Conservation (phyloP, 2,888 invertebrate species). For the Sclerodermus sp. region DNA sequence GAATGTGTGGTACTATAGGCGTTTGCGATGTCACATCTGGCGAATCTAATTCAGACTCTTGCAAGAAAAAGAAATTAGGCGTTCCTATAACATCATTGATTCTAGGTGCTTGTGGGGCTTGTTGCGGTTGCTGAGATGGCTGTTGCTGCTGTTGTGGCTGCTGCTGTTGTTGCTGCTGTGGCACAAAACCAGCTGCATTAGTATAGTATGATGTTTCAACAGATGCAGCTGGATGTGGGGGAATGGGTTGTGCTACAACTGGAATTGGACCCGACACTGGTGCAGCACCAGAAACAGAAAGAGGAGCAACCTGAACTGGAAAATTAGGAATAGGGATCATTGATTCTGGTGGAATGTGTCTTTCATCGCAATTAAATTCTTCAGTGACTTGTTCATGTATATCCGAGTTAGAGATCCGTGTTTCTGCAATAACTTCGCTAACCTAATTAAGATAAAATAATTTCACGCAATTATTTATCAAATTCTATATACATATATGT, state of each 20-base stretch:
- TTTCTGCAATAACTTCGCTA: constrained; percentile 53
- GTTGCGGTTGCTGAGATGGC: constrained; percentile 51
- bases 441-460: constrained; percentile 20
- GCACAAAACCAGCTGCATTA: constrained; percentile 60
- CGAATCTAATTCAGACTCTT: constrained; percentile 87
- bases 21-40: constrained; percentile 63
- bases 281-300: constrained; percentile 43
- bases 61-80: constrained; percentile 80
- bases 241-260: constrained; percentile 50
- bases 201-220: constrained; percentile 52
- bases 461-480: neutral
- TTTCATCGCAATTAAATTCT: constrained; percentile 46
- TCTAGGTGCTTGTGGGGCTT: constrained; percentile 64
- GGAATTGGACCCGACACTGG: constrained; percentile 48
- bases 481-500: neutral
- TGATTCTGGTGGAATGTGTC: constrained; percentile 53
- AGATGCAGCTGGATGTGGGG: constrained; percentile 44
- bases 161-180: constrained; percentile 47
- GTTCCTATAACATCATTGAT: constrained; percentile 74
- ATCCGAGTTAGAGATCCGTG: constrained; percentile 56
- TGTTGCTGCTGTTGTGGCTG: constrained; percentile 32
- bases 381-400: constrained; percentile 51
- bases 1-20: constrained; percentile 55
- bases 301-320: constrained; percentile 43
- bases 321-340: constrained; percentile 47